Percentiles rank a stretch among this genome's conserved stretches.
phyloP scores from a whole-genome alignment of 1,140 invertebrate genomes.

The Panonychus citri region DNA sequence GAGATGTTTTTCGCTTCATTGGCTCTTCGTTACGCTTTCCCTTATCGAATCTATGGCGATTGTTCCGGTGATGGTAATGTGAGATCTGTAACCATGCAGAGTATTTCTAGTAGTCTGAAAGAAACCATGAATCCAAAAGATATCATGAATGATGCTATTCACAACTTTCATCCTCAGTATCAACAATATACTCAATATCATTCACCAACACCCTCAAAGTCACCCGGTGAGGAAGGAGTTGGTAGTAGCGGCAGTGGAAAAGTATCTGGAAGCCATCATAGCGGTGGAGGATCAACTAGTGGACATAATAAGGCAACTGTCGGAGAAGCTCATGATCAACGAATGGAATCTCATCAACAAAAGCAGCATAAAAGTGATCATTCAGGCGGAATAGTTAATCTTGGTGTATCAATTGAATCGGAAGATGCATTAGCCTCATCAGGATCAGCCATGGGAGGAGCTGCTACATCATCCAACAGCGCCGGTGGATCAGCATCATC shows the following conservation, averaged over 20 bases:
- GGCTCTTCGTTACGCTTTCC: constrained; percentile 89
- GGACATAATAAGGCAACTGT: not conserved
- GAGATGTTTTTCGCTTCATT: constrained; percentile 97
- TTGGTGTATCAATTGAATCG: not conserved
- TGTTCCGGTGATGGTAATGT: constrained; percentile 53
- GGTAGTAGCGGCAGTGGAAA: constrained; percentile 2
- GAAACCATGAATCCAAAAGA: constrained; percentile 99
- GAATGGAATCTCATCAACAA: too few relatives aligned
- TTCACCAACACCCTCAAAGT: too few relatives aligned
- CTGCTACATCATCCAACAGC: too few relatives aligned
- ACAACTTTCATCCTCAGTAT: constrained; percentile 99
- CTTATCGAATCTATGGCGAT: constrained; percentile 31
- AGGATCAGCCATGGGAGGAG: too few relatives aligned
- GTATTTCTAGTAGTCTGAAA: constrained; percentile 93
- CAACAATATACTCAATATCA: constrained; percentile 94
- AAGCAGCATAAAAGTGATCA: too few relatives aligned
- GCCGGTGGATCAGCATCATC: too few relatives aligned
- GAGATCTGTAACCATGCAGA: constrained; percentile 91
- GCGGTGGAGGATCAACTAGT: not conserved
- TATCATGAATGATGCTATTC: constrained; percentile 99
- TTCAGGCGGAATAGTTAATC: not conserved
- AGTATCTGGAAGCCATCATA: too few relatives aligned
- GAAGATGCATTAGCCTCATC: not conserved
- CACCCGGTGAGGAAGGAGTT: too few relatives aligned
- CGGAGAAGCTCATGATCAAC: too few relatives aligned